Percentiles rank a stretch among this genome's conserved stretches.
These are phyloP conservation scores for Micrastur ruficollis DNA, from an alignment of 2,797 vertebrate genomes.

Conservation along the genomic window DNA sequence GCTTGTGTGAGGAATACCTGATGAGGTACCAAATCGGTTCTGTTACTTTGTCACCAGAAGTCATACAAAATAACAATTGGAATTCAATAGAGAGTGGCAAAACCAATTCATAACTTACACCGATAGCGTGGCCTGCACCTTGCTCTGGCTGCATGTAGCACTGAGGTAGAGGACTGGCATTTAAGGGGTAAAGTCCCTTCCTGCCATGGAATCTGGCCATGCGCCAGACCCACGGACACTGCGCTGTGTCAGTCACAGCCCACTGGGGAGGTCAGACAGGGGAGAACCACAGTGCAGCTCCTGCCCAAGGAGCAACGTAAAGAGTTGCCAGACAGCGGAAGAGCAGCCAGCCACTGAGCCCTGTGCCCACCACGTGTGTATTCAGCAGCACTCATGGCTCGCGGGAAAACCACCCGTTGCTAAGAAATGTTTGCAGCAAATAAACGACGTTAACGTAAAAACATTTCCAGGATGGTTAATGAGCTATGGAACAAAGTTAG, in stretches of 20 bases:
- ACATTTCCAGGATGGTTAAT: not conserved
- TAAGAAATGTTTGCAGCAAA: not conserved
- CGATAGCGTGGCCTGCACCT: accelerated
- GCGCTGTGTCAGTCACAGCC: accelerated
- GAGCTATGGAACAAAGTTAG: not conserved
- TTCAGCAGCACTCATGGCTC: accelerated
- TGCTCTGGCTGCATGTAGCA: not conserved
- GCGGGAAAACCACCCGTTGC: not conserved
- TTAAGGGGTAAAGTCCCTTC: not conserved
- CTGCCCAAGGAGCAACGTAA: not conserved
- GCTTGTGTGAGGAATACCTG: not conserved
- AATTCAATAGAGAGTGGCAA: not conserved
- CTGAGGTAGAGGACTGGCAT: not conserved
- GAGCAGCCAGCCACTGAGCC: not conserved
- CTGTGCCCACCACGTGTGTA: accelerated
- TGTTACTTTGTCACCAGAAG: not conserved
- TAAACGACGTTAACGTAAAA: not conserved
- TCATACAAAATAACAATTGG: not conserved
- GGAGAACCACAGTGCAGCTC: accelerated
- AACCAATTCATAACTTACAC: not conserved
- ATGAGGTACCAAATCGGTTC: not conserved
- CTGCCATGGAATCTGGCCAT: accelerated
- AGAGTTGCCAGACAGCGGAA: not conserved
- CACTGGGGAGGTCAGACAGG: not conserved
- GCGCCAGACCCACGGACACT: not conserved